Base-by-base conservation (phyloP, 2,797 vertebrate genomes). In the Rhinella marina region DNA sequence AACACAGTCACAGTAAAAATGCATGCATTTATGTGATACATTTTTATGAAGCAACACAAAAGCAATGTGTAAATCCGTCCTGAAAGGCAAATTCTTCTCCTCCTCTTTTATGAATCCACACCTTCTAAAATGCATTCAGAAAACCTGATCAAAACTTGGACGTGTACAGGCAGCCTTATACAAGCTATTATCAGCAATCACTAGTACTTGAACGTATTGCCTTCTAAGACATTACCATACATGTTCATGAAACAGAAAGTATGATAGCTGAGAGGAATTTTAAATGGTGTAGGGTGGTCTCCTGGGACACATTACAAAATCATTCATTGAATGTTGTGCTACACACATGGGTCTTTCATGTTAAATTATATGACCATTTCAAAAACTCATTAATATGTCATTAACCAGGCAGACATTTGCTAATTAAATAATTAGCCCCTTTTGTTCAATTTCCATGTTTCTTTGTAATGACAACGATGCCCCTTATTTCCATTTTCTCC, bases 351-450 rank as follows among this genome's bases (percentile, higher is more conserved):
- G 93, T 95, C 94, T 95, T 95, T 94, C 93, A 95, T 95, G 93
- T 95, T 94, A 95, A 95, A 95, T 95, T 94, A 95, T 95, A 95
- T 94, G 95, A 95, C 94, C 93, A 93, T 94, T 95, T 95, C 94
- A 95, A 96, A 96, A 96, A 95, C 95, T 95, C 95, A 96, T 96
- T 96, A 96, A 95, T 95, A 95, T 95, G 94, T 96, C 95, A 96
- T 96, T 95, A 96, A 95, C 95, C 95, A 96, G 95, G 94, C 93
- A 95, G 95, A 95, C 95, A 95, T 95, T 95, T 94, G 95, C 95
- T 96, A 96, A 96, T 96, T 96, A 96, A 96, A 96, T 95, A 96
- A 96, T 96, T 95, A 96, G 95, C 94, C 93, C 94, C 93, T 94
- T 88, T 95, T 95, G 91, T 94, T 92, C 90, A 93, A 93, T 94